Evolutionary conservation across 1,140 invertebrate species (phyloP).

Genomic region (Drosophila nannoptera): DNA sequence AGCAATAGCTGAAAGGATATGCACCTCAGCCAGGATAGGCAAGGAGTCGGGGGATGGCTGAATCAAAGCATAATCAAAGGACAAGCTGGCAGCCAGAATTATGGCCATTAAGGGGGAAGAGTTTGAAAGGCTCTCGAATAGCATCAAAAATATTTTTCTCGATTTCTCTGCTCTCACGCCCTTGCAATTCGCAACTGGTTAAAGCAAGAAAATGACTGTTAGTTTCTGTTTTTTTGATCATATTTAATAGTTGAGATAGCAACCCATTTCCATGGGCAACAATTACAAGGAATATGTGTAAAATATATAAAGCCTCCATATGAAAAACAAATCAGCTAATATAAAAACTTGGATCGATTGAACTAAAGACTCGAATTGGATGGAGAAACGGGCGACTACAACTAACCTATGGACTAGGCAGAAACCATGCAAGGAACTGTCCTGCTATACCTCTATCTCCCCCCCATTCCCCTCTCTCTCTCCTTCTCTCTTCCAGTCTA

Average conservation of each 20-base stretch:
- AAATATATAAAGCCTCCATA: neutral
- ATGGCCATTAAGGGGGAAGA: too few species aligned
- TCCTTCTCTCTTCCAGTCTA: neutral
- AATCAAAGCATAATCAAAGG: neutral
- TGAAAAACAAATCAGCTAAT: neutral
- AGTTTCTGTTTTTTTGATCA: neutral
- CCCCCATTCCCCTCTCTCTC: neutral
- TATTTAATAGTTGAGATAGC: constrained; percentile 2
- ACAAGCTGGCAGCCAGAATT: too few species aligned
- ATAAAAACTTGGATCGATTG: constrained; percentile 1
- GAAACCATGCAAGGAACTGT: constrained; percentile 56
- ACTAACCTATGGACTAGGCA: constrained; percentile 55
- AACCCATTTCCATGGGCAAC: neutral
- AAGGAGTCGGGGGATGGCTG: neutral
- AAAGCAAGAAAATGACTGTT: neutral
- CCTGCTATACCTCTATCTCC: constrained; percentile 4
- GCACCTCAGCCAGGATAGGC: neutral
- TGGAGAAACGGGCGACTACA: constrained; percentile 17
- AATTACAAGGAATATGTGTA: neutral
- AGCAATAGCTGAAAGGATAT: neutral
- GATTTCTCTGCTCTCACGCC: too few species aligned
- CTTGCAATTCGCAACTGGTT: neutral
- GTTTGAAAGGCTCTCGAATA: too few species aligned
- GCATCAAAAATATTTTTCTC: too few species aligned
- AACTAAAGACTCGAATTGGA: constrained; percentile 5